Evolutionary conservation across 2,113 vertebrate species (phyloP).

Genomic region (Mionectes macconnelli): DNA sequence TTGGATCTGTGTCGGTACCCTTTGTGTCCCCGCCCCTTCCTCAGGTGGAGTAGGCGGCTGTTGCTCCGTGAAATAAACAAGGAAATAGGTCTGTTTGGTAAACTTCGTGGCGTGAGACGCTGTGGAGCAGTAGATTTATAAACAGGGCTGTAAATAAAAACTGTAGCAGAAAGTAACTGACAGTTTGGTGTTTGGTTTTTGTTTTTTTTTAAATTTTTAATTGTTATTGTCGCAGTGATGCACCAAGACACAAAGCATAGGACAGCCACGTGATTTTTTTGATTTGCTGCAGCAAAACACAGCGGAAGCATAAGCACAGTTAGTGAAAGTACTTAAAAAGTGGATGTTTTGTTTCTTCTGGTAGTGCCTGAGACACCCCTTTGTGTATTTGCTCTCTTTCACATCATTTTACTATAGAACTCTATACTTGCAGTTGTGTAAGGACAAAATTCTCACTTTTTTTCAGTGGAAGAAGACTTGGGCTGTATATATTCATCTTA

Average conservation of each 20-base stretch:
- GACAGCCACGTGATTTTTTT: not conserved
- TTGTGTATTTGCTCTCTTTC: accelerated
- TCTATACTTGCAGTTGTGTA: not conserved
- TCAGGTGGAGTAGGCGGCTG: not conserved
- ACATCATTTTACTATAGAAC: not conserved
- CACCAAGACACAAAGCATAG: not conserved
- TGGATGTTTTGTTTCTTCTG: not conserved
- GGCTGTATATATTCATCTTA: not conserved
- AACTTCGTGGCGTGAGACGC: accelerated
- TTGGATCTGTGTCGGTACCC: not conserved
- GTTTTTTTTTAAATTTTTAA: not conserved
- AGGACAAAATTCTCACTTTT: not conserved
- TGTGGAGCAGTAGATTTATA: accelerated
- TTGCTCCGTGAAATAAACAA: not conserved
- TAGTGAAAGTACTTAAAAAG: not conserved
- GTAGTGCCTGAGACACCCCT: not conserved
- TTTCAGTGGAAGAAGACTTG: not conserved
- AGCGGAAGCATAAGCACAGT: not conserved
- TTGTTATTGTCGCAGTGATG: accelerated
- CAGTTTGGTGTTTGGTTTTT: too few relatives aligned
- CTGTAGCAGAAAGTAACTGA: not conserved
- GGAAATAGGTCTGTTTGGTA: too few relatives aligned
- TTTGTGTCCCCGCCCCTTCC: too few relatives aligned
- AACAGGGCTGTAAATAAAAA: not conserved
- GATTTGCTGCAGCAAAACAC: not conserved